A percentile compares a stretch with the other conserved stretches of the same genome.
These are phyloP conservation scores for Diabrotica undecimpunctata DNA, from an alignment of 1,140 invertebrate genomes.

Conservation along the genomic window DNA sequence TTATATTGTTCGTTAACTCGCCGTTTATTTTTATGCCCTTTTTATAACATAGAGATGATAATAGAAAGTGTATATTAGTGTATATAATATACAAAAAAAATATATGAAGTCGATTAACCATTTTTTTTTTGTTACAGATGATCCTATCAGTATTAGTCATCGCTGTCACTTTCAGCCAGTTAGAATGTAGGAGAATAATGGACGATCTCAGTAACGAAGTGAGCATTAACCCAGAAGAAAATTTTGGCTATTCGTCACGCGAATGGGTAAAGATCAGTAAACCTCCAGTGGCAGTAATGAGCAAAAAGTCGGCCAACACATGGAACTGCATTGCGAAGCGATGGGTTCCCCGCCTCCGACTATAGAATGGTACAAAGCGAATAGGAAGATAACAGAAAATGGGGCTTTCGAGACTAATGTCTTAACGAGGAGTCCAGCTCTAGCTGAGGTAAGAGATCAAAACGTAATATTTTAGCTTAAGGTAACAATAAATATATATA, in stretches of 20 bases:
- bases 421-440: slow-evolving; percentile 48
- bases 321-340: slow-evolving; percentile 66
- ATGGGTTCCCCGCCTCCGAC: slow-evolving; percentile 64
- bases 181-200: slow-evolving; percentile 26
- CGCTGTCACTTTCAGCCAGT: slow-evolving; percentile 26
- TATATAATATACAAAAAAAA: no score
- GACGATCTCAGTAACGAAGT: slow-evolving; percentile 37
- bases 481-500: no score
- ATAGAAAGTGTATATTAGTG: no score
- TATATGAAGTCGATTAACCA: background rate
- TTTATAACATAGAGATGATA: no score
- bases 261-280: slow-evolving; percentile 55
- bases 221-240: slow-evolving; percentile 16
- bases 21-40: no score
- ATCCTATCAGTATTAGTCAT: slow-evolving; percentile 37
- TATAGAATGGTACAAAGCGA: slow-evolving; percentile 64
- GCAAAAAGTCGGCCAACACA: slow-evolving; percentile 48
- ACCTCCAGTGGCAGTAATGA: slow-evolving; percentile 45
- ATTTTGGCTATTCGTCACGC: slow-evolving; percentile 10
- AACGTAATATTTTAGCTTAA: no score
- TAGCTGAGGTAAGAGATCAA: slow-evolving; percentile 50
- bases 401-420: slow-evolving; percentile 52
- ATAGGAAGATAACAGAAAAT: slow-evolving; percentile 54
- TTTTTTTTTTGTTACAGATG: slow-evolving; percentile 31
- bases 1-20: no score